Conservation (phyloP, 2,113 vertebrate genomes). For the Emydocephalus ijimae region DNA sequence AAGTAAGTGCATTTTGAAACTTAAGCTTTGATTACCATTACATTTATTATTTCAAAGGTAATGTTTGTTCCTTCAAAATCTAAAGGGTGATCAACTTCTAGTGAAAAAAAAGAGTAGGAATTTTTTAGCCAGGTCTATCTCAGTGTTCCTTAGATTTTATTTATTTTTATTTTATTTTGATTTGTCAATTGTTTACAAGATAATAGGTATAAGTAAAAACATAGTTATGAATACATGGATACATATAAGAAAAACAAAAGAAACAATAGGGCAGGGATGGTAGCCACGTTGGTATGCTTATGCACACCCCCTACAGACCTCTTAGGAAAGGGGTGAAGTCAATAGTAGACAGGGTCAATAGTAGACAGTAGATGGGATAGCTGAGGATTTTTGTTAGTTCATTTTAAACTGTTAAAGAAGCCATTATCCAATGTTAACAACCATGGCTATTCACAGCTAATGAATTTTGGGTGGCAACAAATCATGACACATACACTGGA, state of each 20-base stretch:
- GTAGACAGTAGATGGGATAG: too few relatives aligned
- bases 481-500: neutral
- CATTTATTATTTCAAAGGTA: neutral
- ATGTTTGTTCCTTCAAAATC: neutral
- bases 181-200: too few relatives aligned
- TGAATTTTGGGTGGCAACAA: neutral
- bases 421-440: neutral
- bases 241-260: too few relatives aligned
- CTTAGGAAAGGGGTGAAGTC: too few relatives aligned
- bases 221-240: too few relatives aligned
- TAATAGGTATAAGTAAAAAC: too few relatives aligned
- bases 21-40: too few relatives aligned
- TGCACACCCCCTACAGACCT: too few relatives aligned
- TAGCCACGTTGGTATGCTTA: too few relatives aligned
- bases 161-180: too few relatives aligned
- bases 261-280: too few relatives aligned
- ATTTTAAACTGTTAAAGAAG: neutral
- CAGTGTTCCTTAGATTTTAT: neutral
- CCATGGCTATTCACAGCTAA: neutral
- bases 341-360: too few relatives aligned
- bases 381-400: neutral
- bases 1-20: neutral
- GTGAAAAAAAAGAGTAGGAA: neutral
- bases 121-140: conserved; percentile 5
- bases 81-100: neutral